Conservation (phyloP, 2,888 invertebrate species). For the Neocrepidodera transversa region DNA sequence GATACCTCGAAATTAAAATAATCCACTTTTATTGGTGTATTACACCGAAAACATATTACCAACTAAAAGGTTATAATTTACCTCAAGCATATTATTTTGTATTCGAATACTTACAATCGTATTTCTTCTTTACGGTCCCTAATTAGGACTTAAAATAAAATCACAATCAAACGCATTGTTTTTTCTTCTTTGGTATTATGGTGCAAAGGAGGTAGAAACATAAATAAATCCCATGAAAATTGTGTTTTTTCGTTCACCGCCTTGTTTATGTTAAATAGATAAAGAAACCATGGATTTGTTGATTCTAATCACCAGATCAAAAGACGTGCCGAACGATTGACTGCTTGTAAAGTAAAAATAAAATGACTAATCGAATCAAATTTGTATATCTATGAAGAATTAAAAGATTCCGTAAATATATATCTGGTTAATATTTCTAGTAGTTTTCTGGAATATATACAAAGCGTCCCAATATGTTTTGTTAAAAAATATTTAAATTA, state of each 20-base stretch:
- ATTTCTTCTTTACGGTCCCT: too few species aligned
- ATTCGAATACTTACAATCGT: too few species aligned
- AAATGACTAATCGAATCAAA: slow-evolving; percentile 5
- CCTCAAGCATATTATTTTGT: too few species aligned
- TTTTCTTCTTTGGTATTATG: not conserved
- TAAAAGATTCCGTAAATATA: not conserved
- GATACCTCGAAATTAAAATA: too few species aligned
- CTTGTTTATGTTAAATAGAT: not conserved
- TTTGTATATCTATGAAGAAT: not conserved
- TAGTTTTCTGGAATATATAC: not conserved
- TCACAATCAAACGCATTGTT: too few species aligned
- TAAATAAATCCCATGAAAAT: not conserved
- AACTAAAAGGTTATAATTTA: too few species aligned
- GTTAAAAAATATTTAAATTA: too few species aligned
- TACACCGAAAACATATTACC: too few species aligned
- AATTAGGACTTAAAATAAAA: too few species aligned
- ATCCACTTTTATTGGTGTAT: too few species aligned
- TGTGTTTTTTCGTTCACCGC: not conserved
- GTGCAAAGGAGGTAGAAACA: not conserved
- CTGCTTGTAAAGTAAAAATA: not conserved
- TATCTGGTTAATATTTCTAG: not conserved
- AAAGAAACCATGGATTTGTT: not conserved
- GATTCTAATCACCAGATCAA: slow-evolving; percentile 2
- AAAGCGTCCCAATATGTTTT: too few species aligned
- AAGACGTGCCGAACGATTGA: not conserved